Evolutionary conservation across 2,888 invertebrate species (phyloP), one percentile per base, ranked within the genome.

Genomic region (Drosophila pegasa): DNA sequence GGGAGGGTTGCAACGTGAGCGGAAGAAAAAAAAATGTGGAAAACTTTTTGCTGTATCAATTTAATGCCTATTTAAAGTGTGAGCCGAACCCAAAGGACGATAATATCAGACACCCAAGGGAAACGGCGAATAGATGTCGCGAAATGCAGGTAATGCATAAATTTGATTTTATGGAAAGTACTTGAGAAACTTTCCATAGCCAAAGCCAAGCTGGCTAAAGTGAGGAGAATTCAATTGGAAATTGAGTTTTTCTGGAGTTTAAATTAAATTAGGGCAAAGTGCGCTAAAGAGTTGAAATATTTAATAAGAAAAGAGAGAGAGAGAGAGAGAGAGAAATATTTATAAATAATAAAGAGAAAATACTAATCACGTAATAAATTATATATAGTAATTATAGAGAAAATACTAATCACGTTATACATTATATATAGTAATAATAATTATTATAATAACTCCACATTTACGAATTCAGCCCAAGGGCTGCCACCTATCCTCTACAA

Each of bases 21-120:
- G 25, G 35, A 33, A 27, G 31, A 25, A 22, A 22, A 54, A 22
- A 33, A 22, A 22, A 38, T 16, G 31, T 20, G 16, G 22, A 35
- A 70, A 71, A 70, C 57, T 73, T 72, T 75, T 70, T 51, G 62
- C 67, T 69, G 77, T 82, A 83, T 85, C 88, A 83, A 85, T 87
- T 83, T 83, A 74, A 87, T 87, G 86, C 71, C 77, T 72, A 70
- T 84, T 82, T 85, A 81, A 85, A 81, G 83, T 70, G 67, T 35
- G 41, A 57, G 48, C 38, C 54, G 43, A 10, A 38, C 37, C 66
- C 62, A 8, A 47, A 37, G 54, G 29, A 20, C 64, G 63, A 74
- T 67, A 69, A 55, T 37, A 66, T 41, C 29, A 27, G 45, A 16
- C 20, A 35, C 35, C 20, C 31, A 25, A 8, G 47, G 10, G 33